Percentiles rank a stretch among this genome's conserved stretches.
phyloP scores from a whole-genome alignment of 2,888 invertebrate species.

The Pilophorus perplexus region DNA sequence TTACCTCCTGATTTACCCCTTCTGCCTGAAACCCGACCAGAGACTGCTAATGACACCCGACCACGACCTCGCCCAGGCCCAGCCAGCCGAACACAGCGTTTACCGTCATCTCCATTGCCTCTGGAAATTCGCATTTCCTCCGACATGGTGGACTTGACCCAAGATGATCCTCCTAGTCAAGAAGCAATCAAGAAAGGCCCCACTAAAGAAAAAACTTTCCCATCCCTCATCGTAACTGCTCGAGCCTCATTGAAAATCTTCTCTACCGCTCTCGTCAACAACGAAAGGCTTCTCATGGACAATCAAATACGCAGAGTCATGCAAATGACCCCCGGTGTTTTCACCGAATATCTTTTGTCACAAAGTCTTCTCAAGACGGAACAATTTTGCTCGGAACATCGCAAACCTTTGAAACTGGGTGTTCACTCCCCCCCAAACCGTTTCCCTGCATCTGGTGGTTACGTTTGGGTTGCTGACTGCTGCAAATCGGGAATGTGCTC shows the following conservation, averaged over 20 bases:
- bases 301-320: slow-evolving; percentile 77
- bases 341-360: slow-evolving; percentile 86
- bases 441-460: slow-evolving; percentile 84
- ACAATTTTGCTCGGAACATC: slow-evolving; percentile 45
- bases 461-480: slow-evolving; percentile 87
- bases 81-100: no score
- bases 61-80: no score
- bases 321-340: slow-evolving; percentile 77
- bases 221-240: slow-evolving; percentile 79
- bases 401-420: slow-evolving; percentile 67
- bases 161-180: no score
- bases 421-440: slow-evolving; percentile 83
- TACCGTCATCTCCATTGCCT: no score
- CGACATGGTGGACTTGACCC: no score
- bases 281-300: slow-evolving; percentile 55
- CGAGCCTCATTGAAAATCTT: slow-evolving; percentile 72
- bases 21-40: no score
- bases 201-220: slow-evolving; percentile 71
- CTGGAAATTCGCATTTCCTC: no score
- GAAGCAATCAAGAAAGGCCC: not conserved
- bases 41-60: no score
- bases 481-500: slow-evolving; percentile 64
- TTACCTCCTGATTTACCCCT: no score
- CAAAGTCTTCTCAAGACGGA: slow-evolving; percentile 61
- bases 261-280: slow-evolving; percentile 50